A percentile compares a stretch with the other conserved stretches of the same genome.
These are phyloP conservation scores for Ceratosolen fusciceps DNA, from an alignment of 1,140 invertebrate species.

Conservation along the genomic window DNA sequence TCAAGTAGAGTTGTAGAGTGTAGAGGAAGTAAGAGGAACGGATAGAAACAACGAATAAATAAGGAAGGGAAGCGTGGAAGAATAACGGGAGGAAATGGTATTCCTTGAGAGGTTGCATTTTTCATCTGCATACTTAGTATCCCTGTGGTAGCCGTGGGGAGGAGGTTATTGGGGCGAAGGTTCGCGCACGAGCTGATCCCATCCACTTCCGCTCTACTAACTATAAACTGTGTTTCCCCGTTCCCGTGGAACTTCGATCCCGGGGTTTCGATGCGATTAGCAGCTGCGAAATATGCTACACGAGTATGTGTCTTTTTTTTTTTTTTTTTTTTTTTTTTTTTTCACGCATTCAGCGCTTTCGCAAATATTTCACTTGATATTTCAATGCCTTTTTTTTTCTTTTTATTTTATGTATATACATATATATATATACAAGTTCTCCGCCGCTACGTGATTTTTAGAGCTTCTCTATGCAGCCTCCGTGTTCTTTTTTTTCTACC, in stretches of 20 bases:
- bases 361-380: too few species aligned
- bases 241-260: conserved; percentile 16
- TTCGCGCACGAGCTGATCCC: not conserved
- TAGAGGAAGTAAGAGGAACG: not conserved
- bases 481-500: too few species aligned
- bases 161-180: too few species aligned
- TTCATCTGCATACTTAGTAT: conserved; percentile 58
- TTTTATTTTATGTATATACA: too few species aligned
- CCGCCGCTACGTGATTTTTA: too few species aligned
- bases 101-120: conserved; percentile 52
- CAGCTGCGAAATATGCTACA: not conserved
- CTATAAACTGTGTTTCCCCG: conserved; percentile 6
- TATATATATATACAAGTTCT: too few species aligned
- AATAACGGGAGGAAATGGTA: conserved; percentile 56
- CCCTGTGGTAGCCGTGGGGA: conserved; percentile 8
- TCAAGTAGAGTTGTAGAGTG: not conserved
- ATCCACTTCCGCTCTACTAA: not conserved
- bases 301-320: not conserved
- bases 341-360: too few species aligned
- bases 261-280: not conserved
- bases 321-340: too few species aligned
- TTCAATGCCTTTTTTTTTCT: too few species aligned
- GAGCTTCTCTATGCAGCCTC: too few species aligned
- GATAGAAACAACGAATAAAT: conserved; percentile 10
- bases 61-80: conserved; percentile 10